Evolutionary conservation across 2,113 vertebrate species (phyloP), one percentile per base, ranked within the genome.

Genomic region (Cavia aperea): DNA sequence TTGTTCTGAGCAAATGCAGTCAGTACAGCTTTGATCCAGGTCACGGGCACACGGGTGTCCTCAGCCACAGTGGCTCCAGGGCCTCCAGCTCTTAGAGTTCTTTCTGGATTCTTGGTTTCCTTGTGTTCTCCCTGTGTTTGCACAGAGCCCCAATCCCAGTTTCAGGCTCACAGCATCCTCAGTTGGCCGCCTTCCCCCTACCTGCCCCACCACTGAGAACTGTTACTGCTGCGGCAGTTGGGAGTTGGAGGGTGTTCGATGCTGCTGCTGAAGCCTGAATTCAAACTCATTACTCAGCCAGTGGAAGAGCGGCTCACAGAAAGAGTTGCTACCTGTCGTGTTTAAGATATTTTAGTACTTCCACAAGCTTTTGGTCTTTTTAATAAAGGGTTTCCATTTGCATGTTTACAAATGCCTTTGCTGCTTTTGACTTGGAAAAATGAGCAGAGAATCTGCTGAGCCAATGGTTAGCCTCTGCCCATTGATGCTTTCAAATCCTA

Each of bases 341-440:
- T 77, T 66, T 86, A 29, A 66, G 68, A 63, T 83, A 3, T 79
- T 68, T 85, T 75, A 86, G 13, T 43, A 79, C 90, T 84, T 84
- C 77, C 36, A 39, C 23, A 43, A 62, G n/a, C 13, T 88, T 36
- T 86, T 62, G 54, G 39, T 78, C 36, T 86, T 78, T 77, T 58
- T 62, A 94, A 89, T 62, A 77, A 72, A 91, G 26, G 26, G 75
- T 83, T 83, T 84, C 39, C 51, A 23, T 68, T 14, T 6, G 43
- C 68, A 51, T 58, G 6, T 81, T 93, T 29, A 1, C 86, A 62
- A 56, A 54, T 70, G 9, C 33, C 29, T 70, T 54, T 58, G 68
- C 90, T 92, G 81, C 78, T 94, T 91, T 56, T 81, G 26, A 82
- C 49, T 72, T 81, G 77, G 66, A 88, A 83, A 92, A 81, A 70